Evolutionary conservation across 1,140 invertebrate genomes (phyloP).

Genomic region (Lasioglossum albipes): DNA sequence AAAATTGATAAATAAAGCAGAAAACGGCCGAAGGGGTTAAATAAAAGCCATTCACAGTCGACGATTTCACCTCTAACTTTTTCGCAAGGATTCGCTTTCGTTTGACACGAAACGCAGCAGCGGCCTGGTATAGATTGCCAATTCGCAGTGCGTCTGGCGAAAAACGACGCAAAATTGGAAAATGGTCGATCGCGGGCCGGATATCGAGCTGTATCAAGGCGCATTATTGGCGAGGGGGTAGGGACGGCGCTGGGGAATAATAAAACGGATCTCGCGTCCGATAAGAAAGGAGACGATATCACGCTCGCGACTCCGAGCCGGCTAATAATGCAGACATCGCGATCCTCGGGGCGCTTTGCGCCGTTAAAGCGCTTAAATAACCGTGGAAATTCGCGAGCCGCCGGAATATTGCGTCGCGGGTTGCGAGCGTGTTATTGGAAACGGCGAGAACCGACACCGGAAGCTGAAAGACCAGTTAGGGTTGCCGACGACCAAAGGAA

Average conservation of each 20-base stretch:
- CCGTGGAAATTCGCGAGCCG: conserved; percentile 19
- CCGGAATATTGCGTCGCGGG: conserved; percentile 29
- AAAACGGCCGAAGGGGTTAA: too few species aligned
- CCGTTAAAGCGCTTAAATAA: conserved; percentile 46
- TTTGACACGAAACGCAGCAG: too few species aligned
- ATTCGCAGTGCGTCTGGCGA: neutral
- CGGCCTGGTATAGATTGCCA: too few species aligned
- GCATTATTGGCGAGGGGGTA: conserved; percentile 45
- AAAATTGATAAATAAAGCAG: too few species aligned
- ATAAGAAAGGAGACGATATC: conserved; percentile 41
- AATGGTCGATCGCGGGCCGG: conserved; percentile 49
- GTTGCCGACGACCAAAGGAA: neutral
- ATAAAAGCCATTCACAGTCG: too few species aligned
- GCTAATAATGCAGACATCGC: conserved; percentile 47
- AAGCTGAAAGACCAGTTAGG: neutral
- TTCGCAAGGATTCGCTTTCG: too few species aligned
- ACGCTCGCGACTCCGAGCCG: neutral
- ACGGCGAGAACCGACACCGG: neutral
- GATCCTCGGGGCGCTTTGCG: conserved; percentile 16
- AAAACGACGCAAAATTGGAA: conserved; percentile 58
- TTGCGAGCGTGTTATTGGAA: conserved; percentile 40
- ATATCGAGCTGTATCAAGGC: conserved; percentile 47
- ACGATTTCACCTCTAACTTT: too few species aligned
- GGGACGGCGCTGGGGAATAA: conserved; percentile 22
- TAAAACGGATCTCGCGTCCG: conserved; percentile 44